These are phyloP conservation scores for Muraenolepis orangiensis DNA, from an alignment of 2,797 vertebrate genomes.

Conservation along the genomic window DNA sequence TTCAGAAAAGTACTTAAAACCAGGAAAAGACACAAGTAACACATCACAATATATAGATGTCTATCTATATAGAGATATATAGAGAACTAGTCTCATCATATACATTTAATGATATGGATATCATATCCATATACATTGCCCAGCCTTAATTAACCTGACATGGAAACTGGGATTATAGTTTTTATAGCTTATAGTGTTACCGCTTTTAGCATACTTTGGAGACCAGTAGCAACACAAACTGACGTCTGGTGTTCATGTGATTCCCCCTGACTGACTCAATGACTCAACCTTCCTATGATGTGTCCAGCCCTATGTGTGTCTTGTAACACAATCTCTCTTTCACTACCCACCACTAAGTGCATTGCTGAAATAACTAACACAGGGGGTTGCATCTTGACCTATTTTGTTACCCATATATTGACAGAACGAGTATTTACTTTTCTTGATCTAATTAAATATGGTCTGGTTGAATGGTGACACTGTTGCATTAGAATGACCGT, in stretches of 20 bases:
- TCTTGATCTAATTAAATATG: neutral
- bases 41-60: too few relatives aligned
- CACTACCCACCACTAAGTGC: constrained; percentile 42
- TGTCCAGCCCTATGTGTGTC: constrained; percentile 45
- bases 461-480: neutral
- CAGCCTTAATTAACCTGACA: too few relatives aligned
- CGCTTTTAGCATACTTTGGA: constrained; percentile 14
- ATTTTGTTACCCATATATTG: constrained; percentile 8
- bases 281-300: constrained; percentile 49
- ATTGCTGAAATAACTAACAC: constrained; percentile 47
- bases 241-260: constrained; percentile 31
- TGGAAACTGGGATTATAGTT: neutral
- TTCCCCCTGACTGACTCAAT: constrained; percentile 58
- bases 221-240: constrained; percentile 35
- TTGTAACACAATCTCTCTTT: constrained; percentile 52
- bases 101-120: too few relatives aligned
- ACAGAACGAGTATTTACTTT: constrained; percentile 13
- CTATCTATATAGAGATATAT: too few relatives aligned
- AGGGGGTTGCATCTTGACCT: constrained; percentile 8
- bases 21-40: too few relatives aligned
- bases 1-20: too few relatives aligned
- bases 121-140: too few relatives aligned
- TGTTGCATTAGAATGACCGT: neutral
- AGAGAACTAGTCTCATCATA: too few relatives aligned
- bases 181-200: neutral